Evolutionary conservation across 37 sponge, comb jelly and placozoan species (phyloP), one percentile per base, ranked within the genome.

Genomic region (Theonella swinhoei): DNA sequence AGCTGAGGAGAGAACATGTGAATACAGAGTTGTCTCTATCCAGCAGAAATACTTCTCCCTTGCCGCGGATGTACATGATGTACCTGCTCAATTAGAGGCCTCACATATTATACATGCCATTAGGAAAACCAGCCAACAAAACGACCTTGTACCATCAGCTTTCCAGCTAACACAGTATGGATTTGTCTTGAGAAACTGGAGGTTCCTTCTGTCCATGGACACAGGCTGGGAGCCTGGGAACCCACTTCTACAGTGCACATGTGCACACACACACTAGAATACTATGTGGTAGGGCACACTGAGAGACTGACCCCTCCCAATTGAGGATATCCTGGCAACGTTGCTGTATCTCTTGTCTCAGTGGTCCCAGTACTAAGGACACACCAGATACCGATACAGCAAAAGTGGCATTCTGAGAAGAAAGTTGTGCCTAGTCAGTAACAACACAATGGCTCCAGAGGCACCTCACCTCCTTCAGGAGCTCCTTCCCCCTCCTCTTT

Each of bases 151-250:
- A 38, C 99, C 99, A 42, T 98, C 96, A 34, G 99, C 99, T 75
- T 98, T 98, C 99, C 99, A 98, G 62, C 93, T 94, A 41, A 98
- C 99, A 61, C 91, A 39, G 80, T 96, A 98, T 2, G 95, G 93
- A 70, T 79, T 87, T 34, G 90, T 73, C 32, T 68, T 64, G 23
- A 98, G 82, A 0, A 88, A 61, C 0, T 33, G 1, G 28, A 94
- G 88, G 82, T 94, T 96, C 42, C 77, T 71, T n/a, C 70, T 75
- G 75, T 96, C 97, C 91, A 98, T 84, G 35, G 97, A 94, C 22
- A 98, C 97, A 9, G 99, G 99, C 77, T 98, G 99, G 23, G 90
- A 86, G 19, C 99, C 99, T 0, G 94, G 92, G 78, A 98, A 98
- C 31, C 97, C 97, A 68, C 80, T 11, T 0, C 92, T 89, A 33